A percentile compares a stretch with the other conserved stretches of the same genome.
phyloP scores from a whole-genome alignment of 2,797 vertebrate genomes.

The Varecia variegata region DNA sequence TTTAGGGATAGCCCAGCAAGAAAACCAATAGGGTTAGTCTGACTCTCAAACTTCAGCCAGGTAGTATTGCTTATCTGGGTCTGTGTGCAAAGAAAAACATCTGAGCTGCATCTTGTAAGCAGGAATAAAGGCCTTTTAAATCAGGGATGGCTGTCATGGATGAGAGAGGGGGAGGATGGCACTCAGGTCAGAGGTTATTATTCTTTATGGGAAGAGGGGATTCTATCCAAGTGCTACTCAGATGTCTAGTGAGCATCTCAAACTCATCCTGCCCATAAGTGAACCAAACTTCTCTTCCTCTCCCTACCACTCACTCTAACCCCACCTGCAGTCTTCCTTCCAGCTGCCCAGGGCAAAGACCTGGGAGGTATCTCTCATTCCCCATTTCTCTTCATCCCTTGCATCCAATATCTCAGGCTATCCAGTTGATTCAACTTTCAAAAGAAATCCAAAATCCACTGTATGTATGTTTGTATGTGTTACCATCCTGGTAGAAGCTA shows the following conservation, averaged over 20 bases:
- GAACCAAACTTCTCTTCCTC: neutral
- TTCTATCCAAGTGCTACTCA: neutral
- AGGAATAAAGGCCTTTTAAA: neutral
- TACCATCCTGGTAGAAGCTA: neutral
- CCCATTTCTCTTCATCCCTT: neutral
- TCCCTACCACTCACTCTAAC: neutral
- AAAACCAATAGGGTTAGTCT: neutral
- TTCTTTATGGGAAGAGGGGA: neutral
- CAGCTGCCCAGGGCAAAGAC: neutral
- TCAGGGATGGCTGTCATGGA: neutral
- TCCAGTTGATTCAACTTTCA: neutral
- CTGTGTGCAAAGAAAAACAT: neutral
- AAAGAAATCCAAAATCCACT: neutral
- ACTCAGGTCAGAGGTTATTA: neutral
- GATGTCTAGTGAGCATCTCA: neutral
- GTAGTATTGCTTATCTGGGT: neutral
- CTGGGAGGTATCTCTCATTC: neutral
- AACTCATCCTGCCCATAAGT: neutral
- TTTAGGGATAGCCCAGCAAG: neutral
- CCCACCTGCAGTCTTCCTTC: neutral
- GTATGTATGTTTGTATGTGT: neutral
- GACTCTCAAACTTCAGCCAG: neutral
- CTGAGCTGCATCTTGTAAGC: neutral
- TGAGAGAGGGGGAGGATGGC: neutral
- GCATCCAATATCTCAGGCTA: neutral